Percentiles rank a stretch among this genome's conserved stretches.
phyloP scores from a whole-genome alignment of 30 jellyfish, hydroid and myxozoan species.

The Catostylus mosaicus region DNA sequence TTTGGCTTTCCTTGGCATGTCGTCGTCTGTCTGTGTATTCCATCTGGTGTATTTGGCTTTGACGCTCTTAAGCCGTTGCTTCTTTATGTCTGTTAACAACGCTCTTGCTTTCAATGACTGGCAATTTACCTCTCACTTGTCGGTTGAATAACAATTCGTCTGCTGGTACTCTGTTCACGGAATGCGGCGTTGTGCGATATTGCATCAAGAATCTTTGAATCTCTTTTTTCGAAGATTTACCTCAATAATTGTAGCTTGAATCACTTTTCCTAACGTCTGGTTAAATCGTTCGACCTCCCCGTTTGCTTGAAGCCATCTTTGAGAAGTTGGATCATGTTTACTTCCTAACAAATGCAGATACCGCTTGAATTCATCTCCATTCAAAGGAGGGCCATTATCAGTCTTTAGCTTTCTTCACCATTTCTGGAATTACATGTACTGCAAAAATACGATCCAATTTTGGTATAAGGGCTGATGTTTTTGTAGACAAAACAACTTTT shows the following conservation, averaged over 20 bases:
- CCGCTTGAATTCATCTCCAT: slow-evolving; percentile 29
- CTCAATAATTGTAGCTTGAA: slow-evolving; percentile 20
- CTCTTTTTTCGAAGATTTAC: slow-evolving; percentile 41
- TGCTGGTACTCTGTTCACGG: slow-evolving; percentile 30
- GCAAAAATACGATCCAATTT: slow-evolving; percentile 13
- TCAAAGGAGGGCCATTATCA: slow-evolving; percentile 48
- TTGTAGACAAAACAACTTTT: slow-evolving; percentile 37
- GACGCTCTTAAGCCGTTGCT: background rate
- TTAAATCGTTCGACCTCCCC: slow-evolving; percentile 28
- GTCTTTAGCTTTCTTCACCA: background rate
- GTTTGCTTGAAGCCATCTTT: too few species aligned
- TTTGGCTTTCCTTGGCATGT: slow-evolving; percentile 7
- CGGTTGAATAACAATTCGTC: slow-evolving; percentile 30
- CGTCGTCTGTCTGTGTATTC: slow-evolving; percentile 10
- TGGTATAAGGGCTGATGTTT: slow-evolving; percentile 35
- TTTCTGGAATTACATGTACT: slow-evolving; percentile 37
- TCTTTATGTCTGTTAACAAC: background rate
- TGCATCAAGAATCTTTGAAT: slow-evolving; percentile 5
- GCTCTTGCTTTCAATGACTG: background rate
- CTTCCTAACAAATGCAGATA: background rate
- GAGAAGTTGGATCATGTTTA: slow-evolving; percentile 4
- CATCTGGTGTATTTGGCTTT: background rate
- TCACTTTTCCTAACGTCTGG: slow-evolving; percentile 23
- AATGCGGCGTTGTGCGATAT: slow-evolving; percentile 35
- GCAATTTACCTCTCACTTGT: background rate